Conservation (phyloP, 1,140 invertebrate genomes). For the Dinoponera quadriceps region DNA sequence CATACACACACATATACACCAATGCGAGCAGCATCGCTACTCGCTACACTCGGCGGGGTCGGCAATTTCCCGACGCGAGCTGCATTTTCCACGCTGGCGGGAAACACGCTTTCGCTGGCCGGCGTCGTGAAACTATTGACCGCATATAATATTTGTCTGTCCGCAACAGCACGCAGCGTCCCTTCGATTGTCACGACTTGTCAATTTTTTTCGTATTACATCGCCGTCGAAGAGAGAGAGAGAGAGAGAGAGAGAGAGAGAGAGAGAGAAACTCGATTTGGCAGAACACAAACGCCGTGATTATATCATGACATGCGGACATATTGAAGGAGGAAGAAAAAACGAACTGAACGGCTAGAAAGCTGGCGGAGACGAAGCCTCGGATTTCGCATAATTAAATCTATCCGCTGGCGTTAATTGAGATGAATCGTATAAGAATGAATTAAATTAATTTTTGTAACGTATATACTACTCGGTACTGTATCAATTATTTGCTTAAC, state of each 20-base stretch:
- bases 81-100: background rate
- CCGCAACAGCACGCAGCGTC: slow-evolving; percentile 9
- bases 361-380: too few species aligned
- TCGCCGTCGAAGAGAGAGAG: background rate
- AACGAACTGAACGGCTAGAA: too few species aligned
- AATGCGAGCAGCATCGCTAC: slow-evolving; percentile 1
- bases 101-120: background rate
- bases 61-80: slow-evolving; percentile 26
- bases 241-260: background rate
- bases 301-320: background rate
- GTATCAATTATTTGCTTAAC: too few species aligned
- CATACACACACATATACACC: slow-evolving; percentile 3
- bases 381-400: too few species aligned
- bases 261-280: slow-evolving; percentile 25
- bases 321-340: background rate
- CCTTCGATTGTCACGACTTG: slow-evolving; percentile 68
- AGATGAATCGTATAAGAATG: too few species aligned
- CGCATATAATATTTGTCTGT: slow-evolving; percentile 56
- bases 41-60: slow-evolving; percentile 22
- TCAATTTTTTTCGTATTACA: slow-evolving; percentile 69
- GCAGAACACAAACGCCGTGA: slow-evolving; percentile 29
- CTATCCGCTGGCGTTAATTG: too few species aligned
- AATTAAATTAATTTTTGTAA: too few species aligned
- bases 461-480: too few species aligned
- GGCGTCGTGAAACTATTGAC: slow-evolving; percentile 41